phyloP scores from a whole-genome alignment of 1,140 invertebrate genomes.

The Drosophila bipectinata region DNA sequence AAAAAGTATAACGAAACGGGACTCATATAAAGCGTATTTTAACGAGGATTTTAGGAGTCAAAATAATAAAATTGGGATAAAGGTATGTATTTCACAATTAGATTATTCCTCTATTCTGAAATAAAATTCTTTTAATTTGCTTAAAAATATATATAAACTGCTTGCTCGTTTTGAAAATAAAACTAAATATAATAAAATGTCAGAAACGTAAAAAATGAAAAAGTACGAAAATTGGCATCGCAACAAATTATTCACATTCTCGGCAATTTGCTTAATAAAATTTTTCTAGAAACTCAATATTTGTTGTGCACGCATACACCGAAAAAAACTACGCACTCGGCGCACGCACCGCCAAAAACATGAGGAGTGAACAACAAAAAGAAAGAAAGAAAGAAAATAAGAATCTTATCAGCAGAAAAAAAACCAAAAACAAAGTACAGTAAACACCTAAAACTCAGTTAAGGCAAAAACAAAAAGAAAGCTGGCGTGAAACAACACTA shows the following conservation, averaged over 20 bases:
- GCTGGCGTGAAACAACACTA: slow-evolving; percentile 36
- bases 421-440: slow-evolving; percentile 40
- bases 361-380: slow-evolving; percentile 30
- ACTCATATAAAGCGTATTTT: too few relatives aligned
- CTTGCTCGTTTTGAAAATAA: not conserved
- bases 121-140: too few relatives aligned
- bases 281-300: slow-evolving; percentile 49
- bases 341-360: slow-evolving; percentile 15
- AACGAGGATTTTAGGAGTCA: too few relatives aligned
- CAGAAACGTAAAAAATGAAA: slow-evolving; percentile 27
- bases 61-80: too few relatives aligned
- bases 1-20: not conserved
- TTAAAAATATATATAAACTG: too few relatives aligned
- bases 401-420: slow-evolving; percentile 65
- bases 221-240: slow-evolving; percentile 3
- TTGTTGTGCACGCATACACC: slow-evolving; percentile 16
- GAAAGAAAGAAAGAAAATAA: slow-evolving; percentile 48
- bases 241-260: slow-evolving; percentile 31
- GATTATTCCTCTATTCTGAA: too few relatives aligned
- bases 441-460: slow-evolving; percentile 48
- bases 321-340: slow-evolving; percentile 33
- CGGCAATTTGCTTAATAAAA: slow-evolving; percentile 42
- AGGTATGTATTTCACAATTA: too few relatives aligned
- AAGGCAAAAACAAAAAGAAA: slow-evolving; percentile 46
- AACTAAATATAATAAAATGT: not conserved